Base-by-base conservation (phyloP, 2,113 vertebrate genomes). In the Spheniscus mendiculus region DNA sequence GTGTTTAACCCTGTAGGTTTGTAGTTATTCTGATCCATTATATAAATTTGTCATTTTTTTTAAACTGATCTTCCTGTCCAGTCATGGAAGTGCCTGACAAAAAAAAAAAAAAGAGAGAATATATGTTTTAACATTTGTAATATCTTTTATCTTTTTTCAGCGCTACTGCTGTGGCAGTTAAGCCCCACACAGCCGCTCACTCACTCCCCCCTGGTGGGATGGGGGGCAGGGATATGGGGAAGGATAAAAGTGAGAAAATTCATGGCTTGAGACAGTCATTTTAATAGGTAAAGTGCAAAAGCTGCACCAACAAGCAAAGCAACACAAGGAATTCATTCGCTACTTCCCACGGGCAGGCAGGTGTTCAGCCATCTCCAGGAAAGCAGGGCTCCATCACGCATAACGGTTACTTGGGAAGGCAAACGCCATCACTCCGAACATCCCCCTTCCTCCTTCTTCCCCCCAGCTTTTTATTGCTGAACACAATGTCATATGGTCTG, bases 311-410 rank as follows among this genome's bases (percentile, higher is more conserved):
- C 6, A 83, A 27, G 13, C 13, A 78, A 52, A 71, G 23, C 34
- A 62, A 56, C 62, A 15, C 10, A n/a, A 67, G n/a, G 21, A 26
- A 42, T 80, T 63, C 0, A 10, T 67, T 89, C 32, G 13, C 3
- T 11, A 10, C 11, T 13, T n/a, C 20, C 19, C 12, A 20, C 14
- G 1, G 6, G 14, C 32, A 52, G 23, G 22, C 44, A 40, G n/a
- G 17, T 29, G 8, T 79, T 92, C 14, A 55, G 8, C 67, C 34
- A 59, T 50, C 15, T 23, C n/a, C n/a, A 80, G 45, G 40, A 70
- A 23, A 78, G 7, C 20, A 55, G 12, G 13, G 10, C 29, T 90
- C 10, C 11, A 10, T 61, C 36, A 53, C 3, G 0, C 0, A 0
- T 58, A 30, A 58, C 3, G 0, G 8, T 55, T 55, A 30, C 53